phyloP scores from a whole-genome alignment of 2,113 vertebrate species.

The Daphoenositta chrysoptera region DNA sequence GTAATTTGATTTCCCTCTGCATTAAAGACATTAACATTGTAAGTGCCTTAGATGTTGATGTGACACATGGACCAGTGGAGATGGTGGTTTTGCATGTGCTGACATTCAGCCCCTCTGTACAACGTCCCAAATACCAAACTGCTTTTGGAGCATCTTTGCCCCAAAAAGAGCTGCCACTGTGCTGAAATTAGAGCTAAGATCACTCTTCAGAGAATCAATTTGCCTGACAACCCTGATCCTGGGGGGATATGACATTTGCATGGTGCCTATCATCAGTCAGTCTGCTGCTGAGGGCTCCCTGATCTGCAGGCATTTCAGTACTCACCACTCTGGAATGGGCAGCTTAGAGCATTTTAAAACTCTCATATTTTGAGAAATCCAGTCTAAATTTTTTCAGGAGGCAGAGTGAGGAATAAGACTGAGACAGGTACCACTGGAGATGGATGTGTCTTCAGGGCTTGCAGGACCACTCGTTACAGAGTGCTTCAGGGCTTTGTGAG shows the following conservation, averaged over 20 bases:
- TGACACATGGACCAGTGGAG: not conserved
- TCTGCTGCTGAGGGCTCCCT: not conserved
- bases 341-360: not conserved
- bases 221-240: not conserved
- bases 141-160: not conserved
- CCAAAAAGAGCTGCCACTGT: not conserved
- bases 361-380: not conserved
- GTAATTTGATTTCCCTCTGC: not conserved
- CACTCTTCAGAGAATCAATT: conserved; percentile 31
- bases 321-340: not conserved
- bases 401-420: not conserved
- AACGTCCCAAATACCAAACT: not conserved
- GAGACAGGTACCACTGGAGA: not conserved
- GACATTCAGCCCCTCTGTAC: not conserved
- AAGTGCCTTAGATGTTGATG: not conserved
- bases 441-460: not conserved
- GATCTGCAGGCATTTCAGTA: not conserved
- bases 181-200: conserved; percentile 21
- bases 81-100: not conserved
- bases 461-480: not conserved
- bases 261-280: conserved; percentile 24
- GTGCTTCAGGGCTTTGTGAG: not conserved
- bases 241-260: not conserved
- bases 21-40: not conserved
- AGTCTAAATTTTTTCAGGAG: not conserved